These are phyloP conservation scores for Baccha elongata DNA, from an alignment of 2,888 invertebrate genomes.

Conservation along the genomic window DNA sequence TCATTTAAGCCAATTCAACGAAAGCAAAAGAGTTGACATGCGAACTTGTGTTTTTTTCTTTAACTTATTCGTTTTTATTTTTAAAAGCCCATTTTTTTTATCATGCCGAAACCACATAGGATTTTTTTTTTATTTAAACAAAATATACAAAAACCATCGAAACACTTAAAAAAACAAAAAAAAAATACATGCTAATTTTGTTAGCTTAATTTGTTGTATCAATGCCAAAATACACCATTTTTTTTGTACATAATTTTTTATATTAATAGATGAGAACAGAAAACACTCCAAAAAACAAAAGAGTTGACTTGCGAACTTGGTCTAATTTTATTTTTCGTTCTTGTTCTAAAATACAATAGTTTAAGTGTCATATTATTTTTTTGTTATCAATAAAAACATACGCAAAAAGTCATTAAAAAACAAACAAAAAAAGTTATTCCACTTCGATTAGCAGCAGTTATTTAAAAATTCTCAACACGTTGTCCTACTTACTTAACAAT, in stretches of 20 bases:
- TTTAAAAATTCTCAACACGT: conserved; percentile 48
- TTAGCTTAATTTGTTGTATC: too few relatives aligned
- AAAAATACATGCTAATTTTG: too few relatives aligned
- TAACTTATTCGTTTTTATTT: not conserved
- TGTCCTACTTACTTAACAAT: conserved; percentile 68
- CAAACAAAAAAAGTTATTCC: conserved; percentile 12
- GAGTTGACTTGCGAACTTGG: conserved; percentile 36
- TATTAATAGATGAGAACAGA: too few relatives aligned
- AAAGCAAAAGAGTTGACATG: conserved; percentile 32
- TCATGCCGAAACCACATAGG: too few relatives aligned
- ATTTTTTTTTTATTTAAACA: too few relatives aligned
- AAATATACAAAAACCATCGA: not conserved
- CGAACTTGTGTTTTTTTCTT: conserved; percentile 15
- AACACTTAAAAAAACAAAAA: conserved; percentile 10
- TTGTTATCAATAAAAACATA: conserved; percentile 13
- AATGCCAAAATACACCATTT: too few relatives aligned
- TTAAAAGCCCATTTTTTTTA: too few relatives aligned
- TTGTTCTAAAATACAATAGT: not conserved
- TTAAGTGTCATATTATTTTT: conserved; percentile 1
- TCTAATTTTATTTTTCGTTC: not conserved
- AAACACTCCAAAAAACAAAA: conserved; percentile 14
- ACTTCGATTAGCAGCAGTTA: conserved; percentile 15
- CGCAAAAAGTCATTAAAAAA: not conserved
- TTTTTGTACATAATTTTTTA: too few relatives aligned
- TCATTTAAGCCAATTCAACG: not conserved